A percentile compares a stretch with the other conserved stretches of the same genome.
Evolutionary conservation across 92 coral and sea anemone species (phyloP).

Genomic region (Parazoanthus darwini): DNA sequence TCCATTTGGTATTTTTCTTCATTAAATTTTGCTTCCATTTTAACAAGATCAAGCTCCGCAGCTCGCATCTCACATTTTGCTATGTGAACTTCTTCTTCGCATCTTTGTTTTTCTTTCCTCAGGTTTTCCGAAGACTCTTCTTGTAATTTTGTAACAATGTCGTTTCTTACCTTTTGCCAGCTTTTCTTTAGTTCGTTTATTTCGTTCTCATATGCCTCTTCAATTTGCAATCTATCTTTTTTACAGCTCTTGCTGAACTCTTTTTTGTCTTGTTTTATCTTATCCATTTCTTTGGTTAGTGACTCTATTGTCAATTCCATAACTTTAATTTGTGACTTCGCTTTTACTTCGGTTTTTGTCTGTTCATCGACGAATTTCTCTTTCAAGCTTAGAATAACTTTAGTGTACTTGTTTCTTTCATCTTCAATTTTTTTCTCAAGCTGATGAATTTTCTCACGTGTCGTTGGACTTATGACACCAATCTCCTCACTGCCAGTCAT

Average conservation of each 20-base stretch:
- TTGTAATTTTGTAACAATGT: slow-evolving; percentile 56
- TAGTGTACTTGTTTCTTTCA: slow-evolving; percentile 47
- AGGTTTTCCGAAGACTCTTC: slow-evolving; percentile 71
- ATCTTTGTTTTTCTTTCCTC: slow-evolving; percentile 68
- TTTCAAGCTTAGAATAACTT: slow-evolving; percentile 45
- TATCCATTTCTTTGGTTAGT: slow-evolving; percentile 79
- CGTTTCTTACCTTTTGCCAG: slow-evolving; percentile 62
- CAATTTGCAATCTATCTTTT: slow-evolving; percentile 65
- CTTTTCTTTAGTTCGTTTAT: slow-evolving; percentile 60
- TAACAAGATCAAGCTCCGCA: slow-evolving; percentile 61
- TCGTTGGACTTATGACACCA: slow-evolving; percentile 57
- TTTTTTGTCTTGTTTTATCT: slow-evolving; percentile 78
- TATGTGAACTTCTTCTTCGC: slow-evolving; percentile 61
- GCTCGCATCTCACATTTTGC: slow-evolving; percentile 58
- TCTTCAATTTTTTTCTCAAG: slow-evolving; percentile 31
- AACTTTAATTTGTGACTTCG: slow-evolving; percentile 66
- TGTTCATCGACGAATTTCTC: slow-evolving; percentile 50
- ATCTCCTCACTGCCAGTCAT: slow-evolving; percentile 52
- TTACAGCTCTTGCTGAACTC: slow-evolving; percentile 83
- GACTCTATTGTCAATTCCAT: slow-evolving; percentile 81
- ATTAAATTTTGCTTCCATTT: slow-evolving; percentile 70
- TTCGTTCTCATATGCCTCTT: slow-evolving; percentile 71
- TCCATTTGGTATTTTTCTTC: slow-evolving; percentile 76
- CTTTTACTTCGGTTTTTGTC: slow-evolving; percentile 52
- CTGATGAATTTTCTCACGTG: slow-evolving; percentile 48